These are phyloP conservation scores for Anthoscopus minutus DNA, from an alignment of 2,113 vertebrate genomes.

Conservation along the genomic window DNA sequence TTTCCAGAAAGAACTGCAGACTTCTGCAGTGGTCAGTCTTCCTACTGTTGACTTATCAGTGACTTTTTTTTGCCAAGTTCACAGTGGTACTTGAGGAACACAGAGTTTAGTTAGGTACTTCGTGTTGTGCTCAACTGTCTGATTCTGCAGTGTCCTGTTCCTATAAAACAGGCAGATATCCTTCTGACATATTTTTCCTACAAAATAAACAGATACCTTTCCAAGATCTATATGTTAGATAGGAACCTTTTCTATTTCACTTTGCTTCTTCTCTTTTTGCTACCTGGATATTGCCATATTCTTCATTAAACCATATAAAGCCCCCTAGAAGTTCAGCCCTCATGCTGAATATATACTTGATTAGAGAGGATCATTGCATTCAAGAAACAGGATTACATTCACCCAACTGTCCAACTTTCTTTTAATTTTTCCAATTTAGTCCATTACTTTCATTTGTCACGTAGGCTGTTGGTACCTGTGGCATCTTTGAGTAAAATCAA, in stretches of 20 bases:
- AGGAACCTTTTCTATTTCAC: not conserved
- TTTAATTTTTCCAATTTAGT: not conserved
- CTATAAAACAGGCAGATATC: not conserved
- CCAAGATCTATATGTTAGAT: not conserved
- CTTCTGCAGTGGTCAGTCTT: not conserved
- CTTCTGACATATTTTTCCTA: not conserved
- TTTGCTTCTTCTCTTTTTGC: not conserved
- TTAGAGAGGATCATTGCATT: not conserved
- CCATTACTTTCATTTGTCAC: not conserved
- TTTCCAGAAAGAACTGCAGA: not conserved
- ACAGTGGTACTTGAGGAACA: not conserved
- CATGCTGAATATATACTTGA: not conserved
- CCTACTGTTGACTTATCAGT: not conserved
- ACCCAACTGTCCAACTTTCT: not conserved
- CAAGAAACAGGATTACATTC: constrained; percentile 4
- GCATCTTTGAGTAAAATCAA: not conserved
- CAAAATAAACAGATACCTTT: not conserved
- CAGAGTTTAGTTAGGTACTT: not conserved
- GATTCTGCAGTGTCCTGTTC: not conserved
- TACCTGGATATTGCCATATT: not conserved
- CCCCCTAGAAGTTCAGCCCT: not conserved
- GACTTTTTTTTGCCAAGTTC: not conserved
- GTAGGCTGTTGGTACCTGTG: not conserved
- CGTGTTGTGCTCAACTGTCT: not conserved
- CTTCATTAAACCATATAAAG: not conserved